Evolutionary conservation across 2,888 invertebrate genomes (phyloP).

Genomic region (Pseudococcus longispinus): DNA sequence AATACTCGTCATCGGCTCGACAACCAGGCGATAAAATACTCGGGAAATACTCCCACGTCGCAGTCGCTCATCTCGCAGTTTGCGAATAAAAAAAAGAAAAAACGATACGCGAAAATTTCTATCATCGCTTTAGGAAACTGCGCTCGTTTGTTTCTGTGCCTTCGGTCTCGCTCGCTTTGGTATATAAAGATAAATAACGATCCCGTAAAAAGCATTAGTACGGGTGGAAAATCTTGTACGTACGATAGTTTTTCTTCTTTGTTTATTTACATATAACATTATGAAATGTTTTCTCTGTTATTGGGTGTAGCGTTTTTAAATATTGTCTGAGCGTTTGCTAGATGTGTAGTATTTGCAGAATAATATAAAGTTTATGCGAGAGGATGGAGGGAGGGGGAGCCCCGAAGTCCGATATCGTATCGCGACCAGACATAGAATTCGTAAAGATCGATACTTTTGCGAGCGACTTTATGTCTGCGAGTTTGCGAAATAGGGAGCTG

Average conservation of each 20-base stretch:
- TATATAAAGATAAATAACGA: neutral
- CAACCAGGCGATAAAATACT: neutral
- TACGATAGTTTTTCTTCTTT: neutral
- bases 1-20: neutral
- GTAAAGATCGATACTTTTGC: constrained; percentile 24
- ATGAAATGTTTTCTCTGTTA: neutral
- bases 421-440: constrained; percentile 6
- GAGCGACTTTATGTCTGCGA: constrained; percentile 40
- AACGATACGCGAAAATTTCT: neutral
- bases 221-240: neutral
- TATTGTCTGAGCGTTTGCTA: neutral
- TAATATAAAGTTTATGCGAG: neutral
- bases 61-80: neutral
- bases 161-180: neutral
- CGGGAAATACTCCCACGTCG: neutral
- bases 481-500: constrained; percentile 14
- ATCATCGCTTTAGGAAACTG: neutral
- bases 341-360: neutral
- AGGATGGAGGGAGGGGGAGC: neutral
- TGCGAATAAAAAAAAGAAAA: no score
- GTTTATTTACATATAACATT: neutral
- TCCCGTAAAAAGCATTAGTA: neutral
- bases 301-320: neutral
- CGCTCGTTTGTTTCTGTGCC: neutral
- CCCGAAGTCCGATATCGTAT: neutral